Evolutionary conservation across 2,888 invertebrate species (phyloP).

Genomic region (Andrena flavipes): DNA sequence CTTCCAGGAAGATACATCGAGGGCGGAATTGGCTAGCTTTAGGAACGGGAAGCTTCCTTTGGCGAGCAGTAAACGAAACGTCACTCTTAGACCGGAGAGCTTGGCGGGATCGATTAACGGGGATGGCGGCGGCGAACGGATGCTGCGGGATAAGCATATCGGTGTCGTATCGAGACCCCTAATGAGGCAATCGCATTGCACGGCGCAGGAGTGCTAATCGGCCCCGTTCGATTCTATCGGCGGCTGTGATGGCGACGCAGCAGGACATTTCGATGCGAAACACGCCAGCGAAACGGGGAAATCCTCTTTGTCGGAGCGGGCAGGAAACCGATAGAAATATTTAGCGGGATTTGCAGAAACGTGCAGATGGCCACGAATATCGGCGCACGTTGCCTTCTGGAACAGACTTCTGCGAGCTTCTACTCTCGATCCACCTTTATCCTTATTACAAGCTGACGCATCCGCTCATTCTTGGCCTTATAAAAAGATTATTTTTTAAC

Average conservation of each 20-base stretch:
- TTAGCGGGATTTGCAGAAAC: constrained; percentile 33
- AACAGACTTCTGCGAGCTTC: not conserved
- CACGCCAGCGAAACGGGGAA: constrained; percentile 25
- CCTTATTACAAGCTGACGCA: no score
- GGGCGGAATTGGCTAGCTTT: not conserved
- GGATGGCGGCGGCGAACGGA: not conserved
- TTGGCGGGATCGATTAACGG: not conserved
- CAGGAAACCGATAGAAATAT: constrained; percentile 39
- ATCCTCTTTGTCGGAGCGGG: constrained; percentile 33
- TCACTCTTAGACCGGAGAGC: no score
- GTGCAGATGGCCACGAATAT: constrained; percentile 22
- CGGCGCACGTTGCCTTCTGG: constrained; percentile 12
- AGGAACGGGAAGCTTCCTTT: no score
- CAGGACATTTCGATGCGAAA: constrained; percentile 31
- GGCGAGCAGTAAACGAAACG: no score
- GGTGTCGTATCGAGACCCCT: constrained; percentile 18
- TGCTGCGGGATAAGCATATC: constrained; percentile 3
- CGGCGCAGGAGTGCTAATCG: constrained; percentile 36
- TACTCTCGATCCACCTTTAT: not conserved
- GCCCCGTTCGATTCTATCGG: constrained; percentile 37
- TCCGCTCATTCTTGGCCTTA: no score
- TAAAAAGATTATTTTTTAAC: no score
- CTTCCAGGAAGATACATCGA: not conserved
- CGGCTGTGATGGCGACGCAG: constrained; percentile 22
- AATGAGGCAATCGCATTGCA: constrained; percentile 18